Conservation (phyloP, 2,888 invertebrate genomes). For the Tanytarsus gracilentus region DNA sequence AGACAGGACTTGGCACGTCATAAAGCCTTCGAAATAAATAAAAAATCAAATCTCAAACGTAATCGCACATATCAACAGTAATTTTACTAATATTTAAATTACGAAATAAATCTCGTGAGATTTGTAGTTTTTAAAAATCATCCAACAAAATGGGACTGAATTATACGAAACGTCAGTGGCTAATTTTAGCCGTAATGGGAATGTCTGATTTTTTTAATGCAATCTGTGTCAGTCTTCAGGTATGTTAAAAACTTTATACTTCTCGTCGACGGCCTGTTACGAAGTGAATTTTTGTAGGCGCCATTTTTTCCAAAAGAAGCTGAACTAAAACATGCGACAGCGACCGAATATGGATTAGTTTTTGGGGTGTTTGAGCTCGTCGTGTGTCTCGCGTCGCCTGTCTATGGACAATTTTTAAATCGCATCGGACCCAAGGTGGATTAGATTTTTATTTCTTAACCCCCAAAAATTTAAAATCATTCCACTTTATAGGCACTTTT, state of each 20-base stretch:
- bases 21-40: too few relatives aligned
- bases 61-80: too few relatives aligned
- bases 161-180: conserved; percentile 66
- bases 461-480: background rate
- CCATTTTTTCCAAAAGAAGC: conserved; percentile 79
- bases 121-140: too few relatives aligned
- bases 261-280: background rate
- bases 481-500: conserved; percentile 49
- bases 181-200: conserved; percentile 66
- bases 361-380: conserved; percentile 80
- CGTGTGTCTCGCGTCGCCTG: conserved; percentile 70
- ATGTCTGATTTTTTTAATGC: conserved; percentile 78
- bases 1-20: too few relatives aligned
- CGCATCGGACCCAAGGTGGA: conserved; percentile 60
- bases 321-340: conserved; percentile 67
- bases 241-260: background rate
- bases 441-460: background rate
- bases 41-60: too few relatives aligned
- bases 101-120: too few relatives aligned
- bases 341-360: conserved; percentile 76
- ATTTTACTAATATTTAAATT: too few relatives aligned
- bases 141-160: conserved; percentile 39
- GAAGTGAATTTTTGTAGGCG: conserved; percentile 48
- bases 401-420: conserved; percentile 72
- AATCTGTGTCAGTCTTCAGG: conserved; percentile 61